Evolutionary conservation across 2,888 invertebrate genomes (phyloP), one percentile per base, ranked within the genome.

Genomic region (Apodemia mormo): DNA sequence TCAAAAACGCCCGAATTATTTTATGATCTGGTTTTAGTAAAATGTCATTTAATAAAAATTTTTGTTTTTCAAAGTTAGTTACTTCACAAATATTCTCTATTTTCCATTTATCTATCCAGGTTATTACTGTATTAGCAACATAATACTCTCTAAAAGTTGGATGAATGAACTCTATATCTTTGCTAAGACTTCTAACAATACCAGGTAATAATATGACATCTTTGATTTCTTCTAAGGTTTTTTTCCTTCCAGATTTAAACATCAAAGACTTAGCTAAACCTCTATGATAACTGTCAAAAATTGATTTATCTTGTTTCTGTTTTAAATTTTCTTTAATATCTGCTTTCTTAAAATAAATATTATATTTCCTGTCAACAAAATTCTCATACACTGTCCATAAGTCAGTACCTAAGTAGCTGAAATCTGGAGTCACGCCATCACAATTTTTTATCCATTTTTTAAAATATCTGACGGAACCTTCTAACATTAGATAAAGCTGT

Each of bases 91-190:
- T 33, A 45, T 30, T 9, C 22, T 66, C 45, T 49, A 22, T 49
- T 29, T 43, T n/a, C 66, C 66, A 66, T 66, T 66, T 52, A 22
- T 52, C 45, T 66, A 66, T 66, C 66, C 66, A 66, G 30, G 4
- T 43, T 8, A 66, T 66, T n/a, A 49, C 10, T 30, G 14, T n/a
- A 29, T 66, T 66, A 9, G 66, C 49, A 6, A 30, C 66, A 49
- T 22, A 66, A 30, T 45, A 66, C 52, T 66, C 66, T 45, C n/a
- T 49, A 30, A 66, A 66, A 14, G 66, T 66, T 49, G 66, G 30
- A 29, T 66, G 66, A 66, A 52, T 66, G 49, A 66, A 66, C 29
- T 66, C 66, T 10, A 66, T 66, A 66, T 66, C 30, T 45, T n/a
- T 30, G 14, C n/a, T 12, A 49, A 49, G 14, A 49, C 12, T 22